These are phyloP conservation scores for Odobenus rosmarus DNA, from an alignment of 2,113 vertebrate species.

Conservation along the genomic window DNA sequence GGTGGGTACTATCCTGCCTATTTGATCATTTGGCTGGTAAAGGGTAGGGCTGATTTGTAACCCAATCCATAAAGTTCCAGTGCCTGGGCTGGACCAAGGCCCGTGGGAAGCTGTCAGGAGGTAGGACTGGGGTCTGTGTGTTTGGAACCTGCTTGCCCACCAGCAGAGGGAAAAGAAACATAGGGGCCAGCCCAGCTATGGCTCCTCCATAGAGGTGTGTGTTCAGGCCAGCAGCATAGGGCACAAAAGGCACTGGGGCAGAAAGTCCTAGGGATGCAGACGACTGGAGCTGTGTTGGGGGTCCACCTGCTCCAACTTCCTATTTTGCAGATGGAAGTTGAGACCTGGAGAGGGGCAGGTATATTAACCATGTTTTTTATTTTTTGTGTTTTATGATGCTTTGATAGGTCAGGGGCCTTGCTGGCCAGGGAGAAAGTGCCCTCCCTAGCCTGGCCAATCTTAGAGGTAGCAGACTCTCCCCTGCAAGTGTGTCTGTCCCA, in stretches of 20 bases:
- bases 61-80: neutral
- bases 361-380: accelerated
- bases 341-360: neutral
- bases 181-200: accelerated
- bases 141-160: accelerated
- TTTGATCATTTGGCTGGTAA: neutral
- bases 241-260: neutral
- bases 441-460: too few relatives aligned
- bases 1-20: accelerated
- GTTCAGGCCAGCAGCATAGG: neutral
- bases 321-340: neutral
- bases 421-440: neutral
- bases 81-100: neutral
- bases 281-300: neutral
- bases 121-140: neutral
- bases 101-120: neutral
- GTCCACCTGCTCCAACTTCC: neutral
- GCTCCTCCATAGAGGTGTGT: too few relatives aligned
- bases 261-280: neutral
- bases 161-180: neutral
- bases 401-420: neutral
- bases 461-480: neutral
- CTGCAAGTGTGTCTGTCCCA: accelerated
- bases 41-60: too few relatives aligned
- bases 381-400: neutral